Conservation (phyloP, 2,797 vertebrate genomes). For the Falco novaeseelandiae region DNA sequence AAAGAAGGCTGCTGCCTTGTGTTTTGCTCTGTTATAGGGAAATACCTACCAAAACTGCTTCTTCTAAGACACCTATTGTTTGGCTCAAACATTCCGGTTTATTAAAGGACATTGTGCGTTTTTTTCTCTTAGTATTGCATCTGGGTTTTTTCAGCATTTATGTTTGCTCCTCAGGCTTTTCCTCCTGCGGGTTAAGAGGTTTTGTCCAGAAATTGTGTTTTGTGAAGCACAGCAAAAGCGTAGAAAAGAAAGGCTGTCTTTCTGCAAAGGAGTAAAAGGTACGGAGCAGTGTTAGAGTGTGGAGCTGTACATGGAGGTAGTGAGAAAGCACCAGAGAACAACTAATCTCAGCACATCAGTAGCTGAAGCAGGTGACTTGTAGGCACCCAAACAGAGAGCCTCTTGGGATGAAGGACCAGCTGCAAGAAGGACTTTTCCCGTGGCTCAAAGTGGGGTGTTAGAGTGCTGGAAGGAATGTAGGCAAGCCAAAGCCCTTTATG, state of each 20-base stretch:
- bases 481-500: background rate
- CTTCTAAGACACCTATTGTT: background rate
- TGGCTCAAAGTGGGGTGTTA: background rate
- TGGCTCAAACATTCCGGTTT: background rate
- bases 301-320: too few relatives aligned
- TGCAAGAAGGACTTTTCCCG: fast-evolving
- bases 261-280: background rate
- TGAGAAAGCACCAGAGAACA: background rate
- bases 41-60: background rate
- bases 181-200: background rate
- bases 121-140: background rate
- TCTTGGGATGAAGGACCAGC: background rate
- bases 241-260: background rate
- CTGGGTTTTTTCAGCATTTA: background rate
- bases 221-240: background rate
- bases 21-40: background rate
- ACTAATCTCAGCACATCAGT: fast-evolving
- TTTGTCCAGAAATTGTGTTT: background rate
- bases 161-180: background rate
- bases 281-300: background rate
- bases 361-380: background rate
- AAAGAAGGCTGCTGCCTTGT: background rate
- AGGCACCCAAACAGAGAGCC: too few relatives aligned
- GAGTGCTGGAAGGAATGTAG: background rate
- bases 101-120: fast-evolving